A percentile compares a stretch with the other conserved stretches of the same genome.
Conservation (phyloP, 2,888 invertebrate species). For the Morpho deidamia region DNA sequence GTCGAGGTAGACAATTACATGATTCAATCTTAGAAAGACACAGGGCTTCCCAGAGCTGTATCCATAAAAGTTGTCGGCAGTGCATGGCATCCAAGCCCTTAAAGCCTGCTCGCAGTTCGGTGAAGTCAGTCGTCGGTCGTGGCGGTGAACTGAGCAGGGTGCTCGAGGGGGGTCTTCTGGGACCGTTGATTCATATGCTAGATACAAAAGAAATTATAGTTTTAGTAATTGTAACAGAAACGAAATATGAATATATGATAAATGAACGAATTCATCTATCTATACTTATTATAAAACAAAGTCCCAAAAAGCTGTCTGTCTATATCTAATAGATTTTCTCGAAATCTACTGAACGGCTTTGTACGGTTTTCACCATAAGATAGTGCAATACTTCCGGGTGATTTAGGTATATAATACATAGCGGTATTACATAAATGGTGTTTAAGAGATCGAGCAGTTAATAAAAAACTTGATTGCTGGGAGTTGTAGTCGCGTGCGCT, state of each 20-base stretch:
- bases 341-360: background rate
- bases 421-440: no score
- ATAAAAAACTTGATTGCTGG: no score
- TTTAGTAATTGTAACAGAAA: background rate
- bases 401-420: no score
- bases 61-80: conserved; percentile 83
- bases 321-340: no score
- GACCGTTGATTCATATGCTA: conserved; percentile 61
- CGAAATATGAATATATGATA: no score
- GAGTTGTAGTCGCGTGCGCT: no score
- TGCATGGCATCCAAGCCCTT: conserved; percentile 76
- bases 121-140: conserved; percentile 49
- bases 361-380: no score
- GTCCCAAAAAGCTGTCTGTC: no score
- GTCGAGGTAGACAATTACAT: conserved; percentile 43
- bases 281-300: no score
- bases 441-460: no score
- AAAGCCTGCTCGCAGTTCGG: conserved; percentile 58
- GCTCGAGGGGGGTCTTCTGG: conserved; percentile 65
- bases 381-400: no score
- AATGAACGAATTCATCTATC: no score
- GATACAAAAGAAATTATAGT: background rate
- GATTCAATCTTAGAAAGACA: conserved; percentile 86
- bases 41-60: conserved; percentile 86
- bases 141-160: conserved; percentile 54